Evolutionary conservation across 2,113 vertebrate species (phyloP), one percentile per base, ranked within the genome.

Genomic region (Lethenteron reissneri): DNA sequence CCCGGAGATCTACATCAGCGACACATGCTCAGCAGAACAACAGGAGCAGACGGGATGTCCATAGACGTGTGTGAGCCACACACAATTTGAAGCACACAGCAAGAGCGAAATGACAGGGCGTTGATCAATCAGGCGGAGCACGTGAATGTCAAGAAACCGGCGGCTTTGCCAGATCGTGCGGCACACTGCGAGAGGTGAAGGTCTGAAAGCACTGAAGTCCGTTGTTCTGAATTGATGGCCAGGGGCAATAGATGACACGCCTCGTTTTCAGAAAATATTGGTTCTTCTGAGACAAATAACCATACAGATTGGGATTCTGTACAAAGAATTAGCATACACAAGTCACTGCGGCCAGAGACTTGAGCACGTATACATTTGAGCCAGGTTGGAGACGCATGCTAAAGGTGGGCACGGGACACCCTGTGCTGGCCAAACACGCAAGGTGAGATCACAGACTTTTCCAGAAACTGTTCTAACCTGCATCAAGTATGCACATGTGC

Each of bases 1-100:
- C 15, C 70, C 58, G 8, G 58, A 73, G 12, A 76, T 75, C 68
- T 74, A 70, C 10, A 72, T 76, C 13, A 74, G 75, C 64, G 72
- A 77, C 56, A 41, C 41, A 77, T 73, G 64, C 64, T 68, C 64
- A 68, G 64, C 8, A 68, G 64, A 25, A 3, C 64, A 68, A 11
- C 64, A 68, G 11, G 9, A 68, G 64, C 64, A 11, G 64, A 17
- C 64, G 25, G 11, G 64, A 68, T 11, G 2, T 21, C 64, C 8
- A 68, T 11, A 17, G 64, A 10, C n/a, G 11, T 17, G 25, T n/a
- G 25, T 68, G 64, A 68, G 64, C 64, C 9, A 68, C 64, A 68
- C 11, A 10, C 11, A 68, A 25, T 68, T 68, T 68, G 64, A 1
- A 68, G 11, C 11, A 68, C 11, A 3, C 64, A 68, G 64, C 64